Evolutionary conservation across 64 coral and sea anemone genomes (phyloP), one percentile per base, ranked within the genome.

Genomic region (Astreopora myriophthalma): DNA sequence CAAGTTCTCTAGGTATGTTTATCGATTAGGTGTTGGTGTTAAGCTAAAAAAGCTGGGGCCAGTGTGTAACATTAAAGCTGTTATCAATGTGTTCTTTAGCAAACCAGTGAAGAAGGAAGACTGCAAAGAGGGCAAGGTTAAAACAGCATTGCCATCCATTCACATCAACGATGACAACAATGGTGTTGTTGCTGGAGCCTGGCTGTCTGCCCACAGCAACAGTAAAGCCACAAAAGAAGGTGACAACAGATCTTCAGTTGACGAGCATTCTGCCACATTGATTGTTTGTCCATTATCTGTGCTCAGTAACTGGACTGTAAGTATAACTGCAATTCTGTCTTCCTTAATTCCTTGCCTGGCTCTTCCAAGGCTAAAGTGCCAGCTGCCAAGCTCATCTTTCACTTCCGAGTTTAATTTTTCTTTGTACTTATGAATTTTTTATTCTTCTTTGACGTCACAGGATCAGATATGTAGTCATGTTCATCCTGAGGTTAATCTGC

Each of bases 271-370:
- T 52, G 91, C 95, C 11, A 96, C 95, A 20, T 48, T 96, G 5
- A 96, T 96, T 46, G 87, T 96, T 12, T 96, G 95, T 29, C 95
- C 95, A 78, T 64, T 96, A 14, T 96, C 95, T 74, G 95, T 96
- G 8, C 86, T 96, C 19, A 96, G 91, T 38, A 96, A 96, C 73
- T 96, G 95, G 95, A 96, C 88, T 60, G 95, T 96, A 86, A 89
- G 95, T 93, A 74, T 48, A 6, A 5, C 3, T 10, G 37, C 20
- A 74, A 74, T 38, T 34, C 34, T n/a, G n/a, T n/a, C n/a, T n/a
- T n/a, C n/a, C n/a, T n/a, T n/a, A n/a, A n/a, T n/a, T n/a, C n/a
- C n/a, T n/a, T n/a, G n/a, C n/a, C n/a, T n/a, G n/a, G n/a, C n/a
- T n/a, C n/a, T n/a, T n/a, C n/a, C n/a, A n/a, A n/a, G 42, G 42